Evolutionary conservation across 2,888 invertebrate genomes (phyloP).

Genomic region (Lasius platythorax): DNA sequence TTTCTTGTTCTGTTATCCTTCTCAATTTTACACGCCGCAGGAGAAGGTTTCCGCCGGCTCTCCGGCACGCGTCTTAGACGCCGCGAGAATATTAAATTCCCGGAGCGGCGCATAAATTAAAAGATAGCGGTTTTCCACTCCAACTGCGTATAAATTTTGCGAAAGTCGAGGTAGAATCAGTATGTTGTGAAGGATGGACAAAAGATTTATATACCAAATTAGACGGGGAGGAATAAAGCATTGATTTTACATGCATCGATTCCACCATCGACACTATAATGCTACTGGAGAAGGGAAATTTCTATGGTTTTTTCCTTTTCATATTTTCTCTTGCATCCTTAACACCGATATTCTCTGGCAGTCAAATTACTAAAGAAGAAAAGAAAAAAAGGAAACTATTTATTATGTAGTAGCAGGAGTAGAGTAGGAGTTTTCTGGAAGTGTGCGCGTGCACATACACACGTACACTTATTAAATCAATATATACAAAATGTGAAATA

Average conservation of each 20-base stretch:
- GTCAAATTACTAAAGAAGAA: neutral
- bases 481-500: neutral
- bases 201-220: neutral
- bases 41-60: constrained; percentile 69
- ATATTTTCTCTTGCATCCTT: neutral
- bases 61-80: constrained; percentile 79
- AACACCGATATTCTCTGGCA: neutral
- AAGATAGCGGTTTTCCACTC: constrained; percentile 82
- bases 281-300: neutral
- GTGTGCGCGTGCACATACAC: neutral
- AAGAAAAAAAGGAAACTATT: neutral
- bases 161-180: constrained; percentile 44
- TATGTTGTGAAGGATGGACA: constrained; percentile 23
- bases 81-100: constrained; percentile 84
- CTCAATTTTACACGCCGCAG: constrained; percentile 52
- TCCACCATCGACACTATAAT: neutral
- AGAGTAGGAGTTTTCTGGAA: neutral
- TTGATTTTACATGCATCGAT: neutral
- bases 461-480: neutral
- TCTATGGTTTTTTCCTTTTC: neutral
- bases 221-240: neutral
- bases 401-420: neutral
- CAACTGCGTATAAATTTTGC: constrained; percentile 79
- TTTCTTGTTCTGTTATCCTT: constrained; percentile 40
- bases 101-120: constrained; percentile 84